Evolutionary conservation across 2,888 invertebrate genomes (phyloP).

Genomic region (Oxyteleia sp.): DNA sequence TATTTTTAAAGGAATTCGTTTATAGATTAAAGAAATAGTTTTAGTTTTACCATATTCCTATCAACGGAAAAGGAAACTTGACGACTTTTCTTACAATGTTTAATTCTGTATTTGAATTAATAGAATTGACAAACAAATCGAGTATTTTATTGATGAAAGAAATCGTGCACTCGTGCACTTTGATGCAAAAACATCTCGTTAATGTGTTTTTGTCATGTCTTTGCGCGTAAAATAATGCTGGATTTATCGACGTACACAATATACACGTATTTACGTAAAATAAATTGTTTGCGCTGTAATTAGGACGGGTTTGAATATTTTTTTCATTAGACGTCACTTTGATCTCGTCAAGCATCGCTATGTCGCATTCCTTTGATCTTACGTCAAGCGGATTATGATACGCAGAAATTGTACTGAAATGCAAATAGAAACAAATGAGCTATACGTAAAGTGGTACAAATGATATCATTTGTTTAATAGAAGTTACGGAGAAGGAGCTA

Average conservation of each 20-base stretch:
- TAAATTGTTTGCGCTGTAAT: constrained; percentile 19
- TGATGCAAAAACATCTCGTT: too few relatives aligned
- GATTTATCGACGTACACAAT: too few relatives aligned
- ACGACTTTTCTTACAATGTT: too few relatives aligned
- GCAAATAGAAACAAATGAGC: constrained; percentile 59
- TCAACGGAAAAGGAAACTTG: too few relatives aligned
- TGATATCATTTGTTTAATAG: constrained; percentile 31
- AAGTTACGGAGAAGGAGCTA: constrained; percentile 17
- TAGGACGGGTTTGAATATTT: constrained; percentile 31
- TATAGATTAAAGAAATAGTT: too few relatives aligned
- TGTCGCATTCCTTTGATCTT: constrained; percentile 54
- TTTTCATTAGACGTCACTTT: constrained; percentile 25
- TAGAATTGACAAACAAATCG: not conserved
- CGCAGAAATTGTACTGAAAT: constrained; percentile 43
- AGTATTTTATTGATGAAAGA: too few relatives aligned
- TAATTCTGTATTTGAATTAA: not conserved
- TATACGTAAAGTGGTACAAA: constrained; percentile 34
- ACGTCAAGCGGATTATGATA: constrained; percentile 57
- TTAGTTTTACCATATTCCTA: too few relatives aligned
- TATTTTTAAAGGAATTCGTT: too few relatives aligned
- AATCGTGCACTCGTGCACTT: too few relatives aligned
- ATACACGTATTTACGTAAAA: not conserved
- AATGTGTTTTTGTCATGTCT: too few relatives aligned
- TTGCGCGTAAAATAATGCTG: too few relatives aligned
- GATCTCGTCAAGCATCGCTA: constrained; percentile 39